A percentile compares a stretch with the other conserved stretches of the same genome.
Evolutionary conservation across 2,113 vertebrate genomes (phyloP).

Genomic region (Anoura caudifer): DNA sequence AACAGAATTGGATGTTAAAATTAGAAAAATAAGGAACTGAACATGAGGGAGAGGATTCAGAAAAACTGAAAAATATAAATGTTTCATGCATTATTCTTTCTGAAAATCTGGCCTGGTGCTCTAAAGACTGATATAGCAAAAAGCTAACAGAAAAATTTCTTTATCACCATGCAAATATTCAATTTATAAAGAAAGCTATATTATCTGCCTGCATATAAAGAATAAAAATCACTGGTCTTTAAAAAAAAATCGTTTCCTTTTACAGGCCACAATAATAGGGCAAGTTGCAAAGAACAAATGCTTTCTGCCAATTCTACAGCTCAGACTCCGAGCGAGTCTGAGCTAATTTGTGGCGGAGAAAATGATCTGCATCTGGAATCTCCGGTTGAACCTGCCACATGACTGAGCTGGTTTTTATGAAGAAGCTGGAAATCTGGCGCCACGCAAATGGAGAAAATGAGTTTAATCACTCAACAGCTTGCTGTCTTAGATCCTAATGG

Average conservation of each 20-base stretch:
- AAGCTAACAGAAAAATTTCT: neutral
- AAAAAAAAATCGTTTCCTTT: conserved; percentile 27
- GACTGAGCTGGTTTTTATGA: conserved; percentile 85
- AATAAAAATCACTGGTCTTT: neutral
- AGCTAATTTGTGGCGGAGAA: conserved; percentile 81
- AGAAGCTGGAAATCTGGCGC: conserved; percentile 87
- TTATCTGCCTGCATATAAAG: neutral
- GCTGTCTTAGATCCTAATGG: conserved; percentile 80
- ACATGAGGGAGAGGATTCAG: neutral
- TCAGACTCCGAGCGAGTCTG: conserved; percentile 65
- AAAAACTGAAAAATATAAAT: conserved; percentile 16
- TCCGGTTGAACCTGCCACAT: conserved; percentile 78
- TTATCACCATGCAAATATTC: neutral
- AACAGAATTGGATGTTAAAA: conserved; percentile 42
- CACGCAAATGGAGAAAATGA: conserved; percentile 89
- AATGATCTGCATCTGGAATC: conserved; percentile 84
- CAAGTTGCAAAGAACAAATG: conserved; percentile 35
- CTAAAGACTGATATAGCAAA: neutral
- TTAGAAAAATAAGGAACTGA: conserved; percentile 43
- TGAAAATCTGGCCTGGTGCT: neutral
- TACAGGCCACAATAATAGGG: neutral
- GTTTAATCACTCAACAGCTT: conserved; percentile 85
- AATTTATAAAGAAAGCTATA: conserved; percentile 25
- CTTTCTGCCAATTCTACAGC: conserved; percentile 52
- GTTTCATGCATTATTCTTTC: neutral